These are phyloP conservation scores for Protosalanx chinensis DNA, from an alignment of 2,797 vertebrate genomes.

Conservation along the genomic window DNA sequence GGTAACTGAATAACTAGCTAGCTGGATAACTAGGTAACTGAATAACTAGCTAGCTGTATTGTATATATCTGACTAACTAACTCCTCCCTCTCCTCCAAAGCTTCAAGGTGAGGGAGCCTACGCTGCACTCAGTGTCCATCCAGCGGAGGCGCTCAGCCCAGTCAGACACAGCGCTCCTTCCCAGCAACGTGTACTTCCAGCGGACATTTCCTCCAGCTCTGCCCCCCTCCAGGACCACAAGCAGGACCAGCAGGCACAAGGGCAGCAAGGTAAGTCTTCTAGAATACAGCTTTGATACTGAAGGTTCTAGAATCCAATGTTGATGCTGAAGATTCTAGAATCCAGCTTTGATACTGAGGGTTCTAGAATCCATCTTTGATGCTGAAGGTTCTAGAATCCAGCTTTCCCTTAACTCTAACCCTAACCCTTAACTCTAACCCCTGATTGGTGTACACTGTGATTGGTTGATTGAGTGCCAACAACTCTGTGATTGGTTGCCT, in stretches of 20 bases:
- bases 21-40: too few relatives aligned
- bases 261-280: slow-evolving; percentile 46
- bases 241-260: slow-evolving; percentile 42
- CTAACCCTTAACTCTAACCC: too few relatives aligned
- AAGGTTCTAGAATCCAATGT: not conserved
- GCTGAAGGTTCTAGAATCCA: too few relatives aligned
- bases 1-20: too few relatives aligned
- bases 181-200: slow-evolving; percentile 66
- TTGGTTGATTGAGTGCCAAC: not conserved
- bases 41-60: too few relatives aligned
- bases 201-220: slow-evolving; percentile 38
- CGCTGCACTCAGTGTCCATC: slow-evolving; percentile 29
- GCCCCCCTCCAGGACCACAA: slow-evolving; percentile 30
- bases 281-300: not conserved
- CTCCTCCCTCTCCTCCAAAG: slow-evolving; percentile 38
- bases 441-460: not conserved
- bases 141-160: slow-evolving; percentile 61
- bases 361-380: too few relatives aligned
- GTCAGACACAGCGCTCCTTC: slow-evolving; percentile 74
- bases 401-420: too few relatives aligned
- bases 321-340: too few relatives aligned
- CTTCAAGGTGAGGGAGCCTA: slow-evolving; percentile 65
- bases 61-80: not conserved
- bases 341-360: too few relatives aligned
- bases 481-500: not conserved